These are phyloP conservation scores for Temnothorax ravouxi DNA, from an alignment of 2,888 invertebrate species.

Conservation along the genomic window DNA sequence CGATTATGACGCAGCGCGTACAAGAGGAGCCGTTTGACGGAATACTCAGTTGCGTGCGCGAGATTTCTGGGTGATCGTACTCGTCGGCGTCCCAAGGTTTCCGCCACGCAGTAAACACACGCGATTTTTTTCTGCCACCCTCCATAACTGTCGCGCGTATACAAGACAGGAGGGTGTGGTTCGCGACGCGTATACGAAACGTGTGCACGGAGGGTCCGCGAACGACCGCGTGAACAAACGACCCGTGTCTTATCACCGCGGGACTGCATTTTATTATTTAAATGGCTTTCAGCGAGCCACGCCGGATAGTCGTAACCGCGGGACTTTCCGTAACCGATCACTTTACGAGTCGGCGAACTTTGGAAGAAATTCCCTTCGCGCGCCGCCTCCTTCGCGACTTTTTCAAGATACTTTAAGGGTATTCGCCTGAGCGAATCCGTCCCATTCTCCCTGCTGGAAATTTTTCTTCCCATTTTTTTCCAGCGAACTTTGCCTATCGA, in stretches of 20 bases:
- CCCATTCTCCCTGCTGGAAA: neutral
- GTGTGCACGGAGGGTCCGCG: conserved; percentile 53
- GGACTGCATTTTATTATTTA: conserved; percentile 76
- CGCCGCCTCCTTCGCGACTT: conserved; percentile 11
- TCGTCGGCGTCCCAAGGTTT: conserved; percentile 61
- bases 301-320: conserved; percentile 60
- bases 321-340: conserved; percentile 22
- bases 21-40: neutral
- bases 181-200: conserved; percentile 26
- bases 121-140: conserved; percentile 41
- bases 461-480: neutral
- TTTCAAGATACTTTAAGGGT: conserved; percentile 39
- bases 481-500: neutral
- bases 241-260: conserved; percentile 74
- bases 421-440: conserved; percentile 16
- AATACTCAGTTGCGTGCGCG: conserved; percentile 57
- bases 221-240: conserved; percentile 74
- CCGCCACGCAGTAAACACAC: conserved; percentile 58
- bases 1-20: conserved; percentile 19
- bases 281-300: conserved; percentile 73
- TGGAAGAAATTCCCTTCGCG: conserved; percentile 43
- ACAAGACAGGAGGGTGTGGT: neutral
- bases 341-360: conserved; percentile 60
- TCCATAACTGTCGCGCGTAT: conserved; percentile 48
- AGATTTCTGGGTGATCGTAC: conserved; percentile 37